Base-by-base conservation (phyloP, 2,888 invertebrate species). In the Unio delphinus region DNA sequence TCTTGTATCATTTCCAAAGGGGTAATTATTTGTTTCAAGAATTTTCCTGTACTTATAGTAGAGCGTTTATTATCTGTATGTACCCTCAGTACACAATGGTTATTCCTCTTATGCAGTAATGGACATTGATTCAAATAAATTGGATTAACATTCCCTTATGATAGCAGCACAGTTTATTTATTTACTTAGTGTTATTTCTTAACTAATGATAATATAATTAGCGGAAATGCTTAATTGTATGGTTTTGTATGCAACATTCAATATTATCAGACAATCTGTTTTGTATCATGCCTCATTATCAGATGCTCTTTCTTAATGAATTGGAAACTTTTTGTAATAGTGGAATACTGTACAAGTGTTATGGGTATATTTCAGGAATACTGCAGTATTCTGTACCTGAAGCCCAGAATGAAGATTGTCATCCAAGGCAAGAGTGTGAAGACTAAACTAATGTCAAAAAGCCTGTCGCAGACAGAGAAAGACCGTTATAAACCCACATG, bases 381-480 rank as follows among this genome's bases (percentile, higher is more conserved):
- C 69, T 87, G 86, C 73, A 84, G 85, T 63, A 89, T 89, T 61
- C 72, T 89, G 69, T 89, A 85, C 72, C 75, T 89, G 62, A 85
- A 88, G 65, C 89, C 89, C 7, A 70, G 87, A 56, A 89, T 89
- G 89, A 89, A 88, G 76, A 89, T 89, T 60, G 79, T 84, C 23
- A 72, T 89, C 11, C 67, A 86, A 57, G 87, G 86, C 2, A 69
- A 78, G 65, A 88, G 88, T 68, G 89, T 89, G 26, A 81, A 82
- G 65, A 85, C 87, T 5, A 87, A 86, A 66, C 74, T 88, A n/a
- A 83, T 89, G 34, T 78, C 81, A 28, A 89, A 88, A 74, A 84
- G 84, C 68, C 74, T 89, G 30, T 84, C 83, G 15, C 79, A 82
- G 67, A 89, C 87, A 54, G 86, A 87, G 68, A 81, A 66, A 6